These are phyloP conservation scores for Ceratothoa steindachneri DNA, from an alignment of 2,888 invertebrate genomes.

Conservation along the genomic window DNA sequence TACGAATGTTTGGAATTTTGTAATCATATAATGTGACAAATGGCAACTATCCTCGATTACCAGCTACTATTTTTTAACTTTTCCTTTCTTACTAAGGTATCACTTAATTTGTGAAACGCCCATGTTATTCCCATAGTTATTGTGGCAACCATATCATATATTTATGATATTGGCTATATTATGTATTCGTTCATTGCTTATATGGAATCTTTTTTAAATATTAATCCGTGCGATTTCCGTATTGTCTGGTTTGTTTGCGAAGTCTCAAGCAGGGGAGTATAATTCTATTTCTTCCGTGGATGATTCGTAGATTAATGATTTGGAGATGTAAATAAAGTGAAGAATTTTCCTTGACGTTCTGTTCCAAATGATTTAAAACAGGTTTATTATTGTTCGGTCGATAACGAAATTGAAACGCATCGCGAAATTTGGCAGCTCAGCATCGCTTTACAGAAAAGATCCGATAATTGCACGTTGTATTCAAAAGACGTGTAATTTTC, in stretches of 20 bases:
- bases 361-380: no score
- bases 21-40: background rate
- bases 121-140: background rate
- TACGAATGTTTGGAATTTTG: background rate
- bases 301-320: no score
- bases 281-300: no score
- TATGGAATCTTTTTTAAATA: no score
- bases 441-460: slow-evolving; percentile 29
- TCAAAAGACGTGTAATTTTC: slow-evolving; percentile 33
- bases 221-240: no score
- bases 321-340: no score
- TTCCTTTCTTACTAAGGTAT: background rate
- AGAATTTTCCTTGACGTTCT: no score
- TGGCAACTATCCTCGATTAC: background rate
- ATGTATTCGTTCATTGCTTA: no score
- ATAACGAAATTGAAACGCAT: background rate
- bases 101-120: background rate
- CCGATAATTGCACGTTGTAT: slow-evolving; percentile 38
- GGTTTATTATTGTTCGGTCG: no score
- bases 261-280: no score
- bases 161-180: background rate
- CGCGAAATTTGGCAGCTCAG: background rate
- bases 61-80: background rate
- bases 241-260: no score
- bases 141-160: background rate